Evolutionary conservation across 2,888 invertebrate species (phyloP).

Genomic region (Notodonta ziczac): DNA sequence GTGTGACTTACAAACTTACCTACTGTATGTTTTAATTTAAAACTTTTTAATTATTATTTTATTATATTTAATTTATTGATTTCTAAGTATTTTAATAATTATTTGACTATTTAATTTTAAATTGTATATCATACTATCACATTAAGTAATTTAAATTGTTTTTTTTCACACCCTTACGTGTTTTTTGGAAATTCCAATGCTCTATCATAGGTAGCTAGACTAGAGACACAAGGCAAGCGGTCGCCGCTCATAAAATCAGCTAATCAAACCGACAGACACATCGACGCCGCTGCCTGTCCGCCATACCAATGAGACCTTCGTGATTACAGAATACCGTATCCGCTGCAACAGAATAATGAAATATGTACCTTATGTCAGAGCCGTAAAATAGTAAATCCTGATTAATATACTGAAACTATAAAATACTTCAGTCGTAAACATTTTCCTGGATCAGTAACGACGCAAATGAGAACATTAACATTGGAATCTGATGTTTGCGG

Average conservation of each 20-base stretch:
- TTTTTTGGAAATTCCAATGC: neutral
- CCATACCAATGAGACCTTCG: constrained; percentile 63
- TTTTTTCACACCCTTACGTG: neutral
- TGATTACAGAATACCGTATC: constrained; percentile 51
- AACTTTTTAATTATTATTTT: too few relatives aligned
- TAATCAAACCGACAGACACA: constrained; percentile 81
- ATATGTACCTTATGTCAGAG: constrained; percentile 36
- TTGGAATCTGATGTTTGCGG: constrained; percentile 37
- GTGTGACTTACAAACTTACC: too few relatives aligned
- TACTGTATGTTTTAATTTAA: too few relatives aligned
- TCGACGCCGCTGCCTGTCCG: constrained; percentile 75
- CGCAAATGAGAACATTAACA: constrained; percentile 36
- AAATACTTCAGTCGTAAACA: constrained; percentile 59
- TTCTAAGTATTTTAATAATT: too few relatives aligned
- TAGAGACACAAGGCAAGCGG: constrained; percentile 53
- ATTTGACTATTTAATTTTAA: too few relatives aligned
- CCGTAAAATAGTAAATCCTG: constrained; percentile 40
- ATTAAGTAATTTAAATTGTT: too few relatives aligned
- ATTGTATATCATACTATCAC: too few relatives aligned
- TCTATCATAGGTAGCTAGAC: constrained; percentile 14
- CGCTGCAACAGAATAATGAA: constrained; percentile 21
- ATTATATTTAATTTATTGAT: too few relatives aligned
- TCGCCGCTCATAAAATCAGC: constrained; percentile 71
- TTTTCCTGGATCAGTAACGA: constrained; percentile 52
- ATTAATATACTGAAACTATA: constrained; percentile 43